Evolutionary conservation across 1,140 invertebrate species (phyloP), one percentile per base, ranked within the genome.

Genomic region (Cherax destructor): DNA sequence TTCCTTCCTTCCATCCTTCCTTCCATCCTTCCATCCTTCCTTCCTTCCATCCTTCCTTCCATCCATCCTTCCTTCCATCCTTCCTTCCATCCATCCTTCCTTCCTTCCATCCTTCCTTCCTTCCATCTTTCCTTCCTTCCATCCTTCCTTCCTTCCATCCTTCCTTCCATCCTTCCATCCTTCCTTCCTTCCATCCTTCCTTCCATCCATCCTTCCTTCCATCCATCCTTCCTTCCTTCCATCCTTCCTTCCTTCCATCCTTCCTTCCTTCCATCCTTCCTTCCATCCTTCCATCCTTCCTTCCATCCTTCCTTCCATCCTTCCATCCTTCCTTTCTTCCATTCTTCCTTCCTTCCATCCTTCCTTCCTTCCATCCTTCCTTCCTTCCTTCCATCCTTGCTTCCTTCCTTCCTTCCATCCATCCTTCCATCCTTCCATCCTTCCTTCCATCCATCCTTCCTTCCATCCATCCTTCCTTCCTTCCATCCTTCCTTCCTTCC

Each of bases 131-230:
- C n/a, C n/a, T n/a, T n/a, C 65, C 65, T 69, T 69, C 65, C 65
- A 13, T 69, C 65, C 65, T 69, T 69, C 65, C 65, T 69, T 69
- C 65, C 65, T 69, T n/a, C n/a, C 65, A 69, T 69, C 65, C 65
- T 69, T 69, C 65, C 65, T 69, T 69, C 65, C 65, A n/a, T n/a
- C n/a, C n/a, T n/a, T n/a, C n/a, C n/a, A n/a, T 69, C 65, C 65
- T 69, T 69, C 65, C 65, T 69, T 69, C 65, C 65, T 13, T 69
- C 65, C 65, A 69, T 69, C 65, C 65, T 13, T 69, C 65, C 65
- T 13, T 69, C 65, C 65, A 69, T 69, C 65, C 65, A 69, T 69
- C 65, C 65, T 13, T 69, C 65, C 65, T 69, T 69, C 65, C 65
- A 13, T 69, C 65, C 65, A 13, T 69, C 65, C 65, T 69, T 69